Conservation (phyloP, 2,797 vertebrate genomes). For the Enteromius fasciolatus region DNA sequence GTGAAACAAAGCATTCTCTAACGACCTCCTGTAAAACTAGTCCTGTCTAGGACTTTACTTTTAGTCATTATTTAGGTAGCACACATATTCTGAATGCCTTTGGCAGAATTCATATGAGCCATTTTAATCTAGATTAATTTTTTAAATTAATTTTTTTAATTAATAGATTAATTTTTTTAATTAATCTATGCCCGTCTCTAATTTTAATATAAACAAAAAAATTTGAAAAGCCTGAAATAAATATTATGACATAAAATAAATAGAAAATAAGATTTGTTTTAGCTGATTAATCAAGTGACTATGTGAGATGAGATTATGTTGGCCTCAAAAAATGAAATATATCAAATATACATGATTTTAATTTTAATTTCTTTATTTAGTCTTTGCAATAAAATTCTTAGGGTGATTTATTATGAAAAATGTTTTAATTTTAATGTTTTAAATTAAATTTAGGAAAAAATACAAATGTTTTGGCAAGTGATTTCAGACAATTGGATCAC, state of each 20-base stretch:
- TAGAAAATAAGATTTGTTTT: background rate
- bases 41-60: too few relatives aligned
- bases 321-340: background rate
- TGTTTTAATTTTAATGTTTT: background rate
- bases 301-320: background rate
- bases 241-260: background rate
- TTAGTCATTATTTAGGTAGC: too few relatives aligned
- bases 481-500: background rate
- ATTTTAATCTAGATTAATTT: too few relatives aligned
- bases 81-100: too few relatives aligned
- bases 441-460: too few relatives aligned
- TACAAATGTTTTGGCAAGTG: background rate
- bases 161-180: too few relatives aligned
- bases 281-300: background rate
- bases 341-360: background rate
- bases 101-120: too few relatives aligned
- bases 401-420: background rate
- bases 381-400: background rate
- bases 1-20: too few relatives aligned
- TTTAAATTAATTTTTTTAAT: too few relatives aligned
- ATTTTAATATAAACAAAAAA: background rate
- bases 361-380: rapidly evolving
- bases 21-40: too few relatives aligned
- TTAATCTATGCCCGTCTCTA: too few relatives aligned
- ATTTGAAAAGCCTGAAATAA: background rate